A percentile compares a stretch with the other conserved stretches of the same genome.
phyloP scores from a whole-genome alignment of 2,113 vertebrate genomes.

The Tyto alba region DNA sequence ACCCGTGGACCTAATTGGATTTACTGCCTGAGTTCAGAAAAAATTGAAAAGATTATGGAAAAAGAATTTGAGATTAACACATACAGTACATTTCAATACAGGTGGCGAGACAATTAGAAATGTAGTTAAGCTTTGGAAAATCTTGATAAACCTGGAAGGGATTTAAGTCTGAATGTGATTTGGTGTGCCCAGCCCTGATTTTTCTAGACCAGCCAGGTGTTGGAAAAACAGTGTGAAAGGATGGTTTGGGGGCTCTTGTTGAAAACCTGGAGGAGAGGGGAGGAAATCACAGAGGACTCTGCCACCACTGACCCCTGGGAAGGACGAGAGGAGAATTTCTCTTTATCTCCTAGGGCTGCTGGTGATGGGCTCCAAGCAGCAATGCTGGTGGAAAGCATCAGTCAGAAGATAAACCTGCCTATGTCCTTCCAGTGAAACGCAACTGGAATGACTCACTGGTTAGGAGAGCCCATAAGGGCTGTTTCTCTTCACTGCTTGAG shows the following conservation, averaged over 20 bases:
- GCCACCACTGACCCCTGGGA: background rate
- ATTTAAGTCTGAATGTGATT: constrained; percentile 25
- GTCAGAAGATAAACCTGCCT: background rate
- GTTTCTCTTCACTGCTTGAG: background rate
- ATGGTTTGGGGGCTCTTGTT: background rate
- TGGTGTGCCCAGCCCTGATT: background rate
- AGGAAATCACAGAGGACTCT: background rate
- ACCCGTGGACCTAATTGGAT: constrained; percentile 23
- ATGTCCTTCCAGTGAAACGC: background rate
- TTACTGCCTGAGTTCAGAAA: constrained; percentile 59
- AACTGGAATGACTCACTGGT: background rate
- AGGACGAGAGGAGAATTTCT: background rate
- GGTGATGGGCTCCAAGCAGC: background rate
- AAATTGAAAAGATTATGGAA: constrained; percentile 61
- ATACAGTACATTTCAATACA: constrained; percentile 43
- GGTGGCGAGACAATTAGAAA: constrained; percentile 49
- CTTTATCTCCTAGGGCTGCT: background rate
- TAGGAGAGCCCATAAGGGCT: background rate
- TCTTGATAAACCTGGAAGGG: constrained; percentile 22
- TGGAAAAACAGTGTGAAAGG: constrained; percentile 1
- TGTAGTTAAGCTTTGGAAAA: constrained; percentile 47
- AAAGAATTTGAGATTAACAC: constrained; percentile 67
- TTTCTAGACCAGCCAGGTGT: background rate
- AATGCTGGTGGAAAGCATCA: background rate
- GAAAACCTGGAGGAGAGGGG: background rate